Evolutionary conservation across 2,113 vertebrate genomes (phyloP).

Genomic region (Grammomys surdaster): DNA sequence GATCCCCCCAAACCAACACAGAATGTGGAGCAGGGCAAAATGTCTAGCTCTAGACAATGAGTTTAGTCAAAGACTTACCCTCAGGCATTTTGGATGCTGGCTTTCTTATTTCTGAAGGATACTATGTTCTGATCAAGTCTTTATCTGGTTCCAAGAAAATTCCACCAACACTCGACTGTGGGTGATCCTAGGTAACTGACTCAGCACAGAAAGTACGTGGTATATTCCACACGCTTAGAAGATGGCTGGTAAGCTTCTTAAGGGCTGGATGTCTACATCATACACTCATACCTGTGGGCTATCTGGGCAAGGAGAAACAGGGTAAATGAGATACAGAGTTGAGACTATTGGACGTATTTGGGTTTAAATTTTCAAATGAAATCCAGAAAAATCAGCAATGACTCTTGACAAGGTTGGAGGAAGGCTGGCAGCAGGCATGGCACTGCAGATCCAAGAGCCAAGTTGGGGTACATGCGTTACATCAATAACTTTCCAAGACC

Average conservation of each 20-base stretch:
- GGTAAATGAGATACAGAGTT: not conserved
- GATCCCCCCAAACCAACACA: not conserved
- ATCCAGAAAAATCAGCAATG: constrained; percentile 34
- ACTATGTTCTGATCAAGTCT: not conserved
- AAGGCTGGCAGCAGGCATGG: not conserved
- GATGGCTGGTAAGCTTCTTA: not conserved
- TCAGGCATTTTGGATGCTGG: not conserved
- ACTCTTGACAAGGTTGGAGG: constrained; percentile 16
- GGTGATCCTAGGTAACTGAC: not conserved
- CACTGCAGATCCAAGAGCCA: constrained; percentile 70
- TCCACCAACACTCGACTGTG: not conserved
- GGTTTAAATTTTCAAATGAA: constrained; percentile 56
- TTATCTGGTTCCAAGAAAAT: not conserved
- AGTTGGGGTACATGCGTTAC: constrained; percentile 60
- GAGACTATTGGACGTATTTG: constrained; percentile 10
- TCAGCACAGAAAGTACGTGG: constrained; percentile 1
- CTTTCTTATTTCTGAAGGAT: constrained; percentile 47
- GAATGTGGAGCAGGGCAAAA: not conserved
- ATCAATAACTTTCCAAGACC: constrained; percentile 78
- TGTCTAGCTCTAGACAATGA: not conserved
- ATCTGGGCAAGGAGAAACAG: not conserved
- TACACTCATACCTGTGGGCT: not conserved
- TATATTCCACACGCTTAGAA: constrained; percentile 47
- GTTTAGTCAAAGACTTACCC: constrained; percentile 21
- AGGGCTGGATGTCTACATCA: not conserved